These are phyloP conservation scores for Mystacides longicornis DNA, from an alignment of 2,888 invertebrate species.

Conservation along the genomic window DNA sequence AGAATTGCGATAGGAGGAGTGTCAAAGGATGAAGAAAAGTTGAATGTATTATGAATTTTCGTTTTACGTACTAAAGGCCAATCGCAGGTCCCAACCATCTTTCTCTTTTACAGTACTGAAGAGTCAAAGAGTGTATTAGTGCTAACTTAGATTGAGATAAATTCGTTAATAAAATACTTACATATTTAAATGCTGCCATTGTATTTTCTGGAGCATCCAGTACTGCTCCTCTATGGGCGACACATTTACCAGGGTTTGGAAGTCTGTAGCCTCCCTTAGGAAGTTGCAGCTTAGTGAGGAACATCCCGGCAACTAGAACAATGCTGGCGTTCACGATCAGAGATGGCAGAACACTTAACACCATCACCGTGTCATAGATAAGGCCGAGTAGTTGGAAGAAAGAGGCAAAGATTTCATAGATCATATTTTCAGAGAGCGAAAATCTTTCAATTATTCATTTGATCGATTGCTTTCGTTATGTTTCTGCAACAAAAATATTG, in stretches of 20 bases:
- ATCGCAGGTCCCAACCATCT: no score
- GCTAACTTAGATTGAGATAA: no score
- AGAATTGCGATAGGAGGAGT: no score
- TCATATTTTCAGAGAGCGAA: neutral
- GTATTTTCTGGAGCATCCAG: conserved; percentile 78
- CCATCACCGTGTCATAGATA: neutral
- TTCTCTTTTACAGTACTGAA: no score
- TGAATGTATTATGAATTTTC: no score
- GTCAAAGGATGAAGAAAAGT: no score
- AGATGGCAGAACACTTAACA: conserved; percentile 3
- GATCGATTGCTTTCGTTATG: neutral
- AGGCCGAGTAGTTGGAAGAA: neutral
- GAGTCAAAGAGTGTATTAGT: no score
- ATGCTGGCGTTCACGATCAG: conserved; percentile 3
- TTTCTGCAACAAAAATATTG: neutral
- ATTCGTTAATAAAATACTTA: conserved; percentile 43
- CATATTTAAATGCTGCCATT: conserved; percentile 62
- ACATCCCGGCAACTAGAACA: conserved; percentile 3
- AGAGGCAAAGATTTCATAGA: neutral
- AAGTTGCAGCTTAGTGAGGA: conserved; percentile 5
- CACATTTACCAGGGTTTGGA: conserved; percentile 34
- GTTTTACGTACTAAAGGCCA: no score
- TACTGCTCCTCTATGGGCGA: conserved; percentile 69
- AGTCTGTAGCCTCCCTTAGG: neutral
- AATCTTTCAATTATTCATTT: neutral